Conservation (phyloP, 1,140 invertebrate species). For the Scaptomyza pallida region DNA sequence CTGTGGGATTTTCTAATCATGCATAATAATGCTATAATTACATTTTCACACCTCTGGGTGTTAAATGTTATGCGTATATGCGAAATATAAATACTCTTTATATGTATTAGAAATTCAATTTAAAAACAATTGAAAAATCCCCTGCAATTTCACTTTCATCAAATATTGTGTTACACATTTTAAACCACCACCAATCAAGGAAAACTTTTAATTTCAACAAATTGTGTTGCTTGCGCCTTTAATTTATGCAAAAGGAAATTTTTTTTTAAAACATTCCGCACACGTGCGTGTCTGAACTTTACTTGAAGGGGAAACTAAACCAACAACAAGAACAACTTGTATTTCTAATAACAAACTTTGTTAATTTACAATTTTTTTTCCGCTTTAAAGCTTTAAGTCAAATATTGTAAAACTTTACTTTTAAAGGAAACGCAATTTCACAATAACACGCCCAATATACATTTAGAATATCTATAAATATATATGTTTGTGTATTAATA, state of each 20-base stretch:
- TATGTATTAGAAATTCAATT: too few relatives aligned
- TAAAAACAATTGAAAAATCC: not conserved
- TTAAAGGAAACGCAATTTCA: not conserved
- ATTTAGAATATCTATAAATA: slow-evolving; percentile 18
- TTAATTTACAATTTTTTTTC: not conserved
- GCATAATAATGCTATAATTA: slow-evolving; percentile 32
- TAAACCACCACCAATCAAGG: slow-evolving; percentile 8
- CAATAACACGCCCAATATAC: not conserved
- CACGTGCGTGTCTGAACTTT: slow-evolving; percentile 39
- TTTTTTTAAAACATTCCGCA: slow-evolving; percentile 31
- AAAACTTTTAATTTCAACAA: slow-evolving; percentile 41
- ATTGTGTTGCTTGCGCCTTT: slow-evolving; percentile 27
- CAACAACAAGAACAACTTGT: slow-evolving; percentile 22
- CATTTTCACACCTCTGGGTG: not conserved
- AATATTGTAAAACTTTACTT: not conserved
- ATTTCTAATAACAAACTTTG: slow-evolving; percentile 26
- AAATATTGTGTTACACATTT: slow-evolving; percentile 17
- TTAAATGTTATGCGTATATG: too few relatives aligned
- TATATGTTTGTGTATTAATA: slow-evolving; percentile 1
- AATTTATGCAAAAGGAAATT: slow-evolving; percentile 49
- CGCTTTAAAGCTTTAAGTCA: slow-evolving; percentile 3
- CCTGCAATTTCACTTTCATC: slow-evolving; percentile 1
- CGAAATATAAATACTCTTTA: too few relatives aligned
- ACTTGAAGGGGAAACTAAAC: too few relatives aligned
- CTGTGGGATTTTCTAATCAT: slow-evolving; percentile 9